phyloP scores from a whole-genome alignment of 2,888 invertebrate genomes.

The Digitonthophagus gazella region DNA sequence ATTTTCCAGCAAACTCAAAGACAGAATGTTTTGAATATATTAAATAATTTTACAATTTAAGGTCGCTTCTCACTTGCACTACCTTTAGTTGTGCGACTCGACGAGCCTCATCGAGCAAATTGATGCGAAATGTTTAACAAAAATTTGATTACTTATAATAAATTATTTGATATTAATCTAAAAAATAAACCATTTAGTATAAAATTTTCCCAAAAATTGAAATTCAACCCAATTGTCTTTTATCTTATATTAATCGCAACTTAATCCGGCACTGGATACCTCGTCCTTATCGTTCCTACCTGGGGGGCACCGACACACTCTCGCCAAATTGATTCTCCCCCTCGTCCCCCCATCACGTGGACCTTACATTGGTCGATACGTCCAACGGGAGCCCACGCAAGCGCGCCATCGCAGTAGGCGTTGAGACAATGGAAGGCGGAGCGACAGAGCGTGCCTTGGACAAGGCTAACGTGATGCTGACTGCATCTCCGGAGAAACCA shows the following conservation, averaged over 20 bases:
- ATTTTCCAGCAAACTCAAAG: too few relatives aligned
- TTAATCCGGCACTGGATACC: neutral
- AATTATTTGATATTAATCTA: too few relatives aligned
- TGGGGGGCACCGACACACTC: neutral
- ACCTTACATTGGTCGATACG: constrained; percentile 39
- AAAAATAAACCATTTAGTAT: too few relatives aligned
- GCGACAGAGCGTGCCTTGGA: constrained; percentile 9
- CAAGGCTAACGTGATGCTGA: constrained; percentile 5
- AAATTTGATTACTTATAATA: too few relatives aligned
- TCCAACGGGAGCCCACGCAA: constrained; percentile 38
- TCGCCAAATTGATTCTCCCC: constrained; percentile 45
- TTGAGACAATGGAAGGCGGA: constrained; percentile 49
- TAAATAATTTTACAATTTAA: too few relatives aligned
- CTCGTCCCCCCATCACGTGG: constrained; percentile 20
- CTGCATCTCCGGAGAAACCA: constrained; percentile 7
- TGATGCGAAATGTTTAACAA: too few relatives aligned
- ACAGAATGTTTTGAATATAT: too few relatives aligned
- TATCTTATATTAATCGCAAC: neutral
- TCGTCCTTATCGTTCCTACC: neutral
- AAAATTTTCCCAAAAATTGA: neutral
- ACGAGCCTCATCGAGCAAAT: too few relatives aligned
- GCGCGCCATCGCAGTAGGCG: constrained; percentile 44
- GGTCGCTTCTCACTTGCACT: too few relatives aligned
- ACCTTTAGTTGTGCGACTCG: too few relatives aligned
- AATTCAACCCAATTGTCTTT: neutral